Percentiles rank a stretch among this genome's conserved stretches.
phyloP scores from a whole-genome alignment of 2,797 vertebrate species.

The Nothura maculosa region DNA sequence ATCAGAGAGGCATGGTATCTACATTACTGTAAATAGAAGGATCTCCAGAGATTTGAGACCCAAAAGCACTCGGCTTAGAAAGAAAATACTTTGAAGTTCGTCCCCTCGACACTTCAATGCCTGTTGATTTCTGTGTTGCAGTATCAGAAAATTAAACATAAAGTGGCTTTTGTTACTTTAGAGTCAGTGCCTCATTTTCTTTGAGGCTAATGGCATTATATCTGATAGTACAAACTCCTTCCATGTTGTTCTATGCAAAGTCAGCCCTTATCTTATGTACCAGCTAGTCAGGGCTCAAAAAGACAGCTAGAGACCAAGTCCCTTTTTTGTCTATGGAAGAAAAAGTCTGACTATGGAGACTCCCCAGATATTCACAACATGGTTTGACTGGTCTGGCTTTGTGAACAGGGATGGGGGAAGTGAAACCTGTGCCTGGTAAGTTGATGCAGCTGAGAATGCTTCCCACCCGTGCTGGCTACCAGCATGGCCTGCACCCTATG shows the following conservation, averaged over 20 bases:
- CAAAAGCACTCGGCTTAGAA: neutral
- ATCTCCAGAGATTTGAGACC: neutral
- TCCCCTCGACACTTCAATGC: neutral
- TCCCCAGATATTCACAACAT: neutral
- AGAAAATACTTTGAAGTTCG: neutral
- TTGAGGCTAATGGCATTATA: neutral
- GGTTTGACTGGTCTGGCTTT: neutral
- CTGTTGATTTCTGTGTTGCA: neutral
- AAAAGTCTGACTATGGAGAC: neutral
- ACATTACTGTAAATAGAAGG: neutral
- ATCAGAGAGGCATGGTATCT: neutral
- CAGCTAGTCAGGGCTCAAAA: neutral
- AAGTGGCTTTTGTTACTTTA: neutral
- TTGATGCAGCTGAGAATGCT: neutral
- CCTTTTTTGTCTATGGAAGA: neutral
- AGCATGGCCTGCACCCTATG: neutral
- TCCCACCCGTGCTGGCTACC: rapidly evolving
- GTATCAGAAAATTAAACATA: neutral
- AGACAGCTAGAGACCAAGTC: neutral
- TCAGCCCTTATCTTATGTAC: neutral
- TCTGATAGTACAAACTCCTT: neutral
- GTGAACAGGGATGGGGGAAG: neutral
- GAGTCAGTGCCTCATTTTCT: neutral
- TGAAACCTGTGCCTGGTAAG: neutral
- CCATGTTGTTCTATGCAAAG: neutral